Evolutionary conservation across 2,888 invertebrate species (phyloP).

Genomic region (Sminthurinus aureus): DNA sequence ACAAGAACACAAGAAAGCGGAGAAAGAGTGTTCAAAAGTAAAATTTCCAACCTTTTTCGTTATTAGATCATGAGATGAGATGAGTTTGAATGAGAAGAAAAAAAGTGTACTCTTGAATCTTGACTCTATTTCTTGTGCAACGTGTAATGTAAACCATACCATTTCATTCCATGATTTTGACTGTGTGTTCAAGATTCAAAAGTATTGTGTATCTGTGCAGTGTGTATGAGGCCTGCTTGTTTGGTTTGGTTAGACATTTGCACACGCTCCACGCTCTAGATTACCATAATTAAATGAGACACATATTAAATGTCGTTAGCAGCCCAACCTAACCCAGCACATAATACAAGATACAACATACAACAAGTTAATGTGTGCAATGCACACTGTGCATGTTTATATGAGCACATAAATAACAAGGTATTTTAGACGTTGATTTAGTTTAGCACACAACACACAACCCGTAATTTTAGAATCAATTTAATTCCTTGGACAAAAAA

Average conservation of each 20-base stretch:
- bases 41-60: constrained; percentile 16
- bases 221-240: not conserved
- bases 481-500: no score
- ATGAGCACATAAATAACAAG: constrained; percentile 1
- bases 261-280: constrained; percentile 7
- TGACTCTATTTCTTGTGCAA: not conserved
- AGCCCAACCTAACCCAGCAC: no score
- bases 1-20: not conserved
- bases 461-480: no score
- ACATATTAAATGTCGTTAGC: constrained; percentile 14
- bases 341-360: no score
- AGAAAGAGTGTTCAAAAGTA: not conserved
- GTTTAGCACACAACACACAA: not conserved
- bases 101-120: not conserved
- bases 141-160: constrained; percentile 14
- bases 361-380: no score
- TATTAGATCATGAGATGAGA: not conserved
- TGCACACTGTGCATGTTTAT: not conserved
- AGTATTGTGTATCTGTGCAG: not conserved
- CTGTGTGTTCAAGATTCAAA: not conserved
- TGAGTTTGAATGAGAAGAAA: not conserved
- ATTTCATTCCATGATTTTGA: not conserved
- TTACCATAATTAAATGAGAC: constrained; percentile 22
- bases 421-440: constrained; percentile 18
- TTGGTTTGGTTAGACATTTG: not conserved